Conservation (phyloP, 2,797 vertebrate species). For the Zalophus californianus region DNA sequence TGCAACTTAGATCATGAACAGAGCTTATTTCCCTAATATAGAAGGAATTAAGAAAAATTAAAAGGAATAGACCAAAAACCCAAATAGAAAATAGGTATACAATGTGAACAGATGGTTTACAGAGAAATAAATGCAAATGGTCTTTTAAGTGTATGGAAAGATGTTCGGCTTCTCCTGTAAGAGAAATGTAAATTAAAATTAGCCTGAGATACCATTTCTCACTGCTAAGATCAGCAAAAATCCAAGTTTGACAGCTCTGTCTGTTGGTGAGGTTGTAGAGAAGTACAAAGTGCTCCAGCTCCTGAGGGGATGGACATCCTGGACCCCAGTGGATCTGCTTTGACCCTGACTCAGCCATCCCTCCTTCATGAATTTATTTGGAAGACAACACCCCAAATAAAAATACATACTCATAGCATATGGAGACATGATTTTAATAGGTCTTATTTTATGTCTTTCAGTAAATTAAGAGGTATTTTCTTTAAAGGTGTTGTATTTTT, state of each 20-base stretch:
- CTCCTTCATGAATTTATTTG: background rate
- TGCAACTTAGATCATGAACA: background rate
- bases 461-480: background rate
- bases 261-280: background rate
- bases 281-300: background rate
- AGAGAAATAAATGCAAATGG: background rate
- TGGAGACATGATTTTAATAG: background rate
- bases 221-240: background rate
- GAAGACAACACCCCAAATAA: background rate
- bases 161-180: background rate
- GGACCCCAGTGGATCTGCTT: too few relatives aligned
- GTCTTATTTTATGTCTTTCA: background rate
- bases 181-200: background rate
- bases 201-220: background rate
- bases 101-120: background rate
- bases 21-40: background rate
- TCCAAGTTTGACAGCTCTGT: background rate
- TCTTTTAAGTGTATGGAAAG: background rate
- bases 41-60: background rate
- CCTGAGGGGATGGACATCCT: rapidly evolving
- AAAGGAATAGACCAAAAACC: background rate
- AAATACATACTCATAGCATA: background rate
- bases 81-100: background rate
- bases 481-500: background rate
- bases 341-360: background rate